Base-by-base conservation (phyloP, 2,113 vertebrate genomes). In the Asarcornis scutulata region DNA sequence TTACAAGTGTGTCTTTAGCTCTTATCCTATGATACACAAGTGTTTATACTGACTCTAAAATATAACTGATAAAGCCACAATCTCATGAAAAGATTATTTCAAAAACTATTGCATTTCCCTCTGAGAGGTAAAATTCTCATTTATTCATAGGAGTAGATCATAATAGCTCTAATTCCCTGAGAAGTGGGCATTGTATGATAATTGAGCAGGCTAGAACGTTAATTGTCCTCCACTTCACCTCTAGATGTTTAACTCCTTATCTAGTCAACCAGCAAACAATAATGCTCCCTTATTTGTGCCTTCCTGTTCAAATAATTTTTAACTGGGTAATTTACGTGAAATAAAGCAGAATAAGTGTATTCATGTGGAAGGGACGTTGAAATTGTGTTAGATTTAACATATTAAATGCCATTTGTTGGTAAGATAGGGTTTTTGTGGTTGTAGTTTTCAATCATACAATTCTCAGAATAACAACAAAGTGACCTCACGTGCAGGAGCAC, bases 161-260 rank as follows among this genome's bases (percentile, higher is more conserved):
- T 97, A 97, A 98, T 95, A 96, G 93, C 84, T 89, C 68, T 91
- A 97, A 97, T 97, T 97, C 97, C 96, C 94, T 31, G 86, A 96
- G 95, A 97, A 97, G 94, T 97, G 95, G 97, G 94, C 97, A 95
- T 95, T 98, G 97, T 97, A 78, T 97, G 95, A 94, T 97, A 97
- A 97, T 96, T 92, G 96, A 97, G 84, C 82, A 94, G 96, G 76
- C 82, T 93, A 76, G 82, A 83, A 95, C 69, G 74, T 96, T 97
- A 97, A 97, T 97, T 96, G 97, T 97, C 96, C 96, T 97, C 96
- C 95, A 96, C 97, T 97, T 98, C 97, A 97, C 97, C 97, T 98
- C 96, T 96, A 97, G 97, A 96, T 98, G 68, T 92, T 97, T 95
- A 97, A 97, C 95, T 96, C 93, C 91, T 94, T 97, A 94, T 98